phyloP scores from a whole-genome alignment of 2,113 vertebrate species.

The Eptesicus fuscus region DNA sequence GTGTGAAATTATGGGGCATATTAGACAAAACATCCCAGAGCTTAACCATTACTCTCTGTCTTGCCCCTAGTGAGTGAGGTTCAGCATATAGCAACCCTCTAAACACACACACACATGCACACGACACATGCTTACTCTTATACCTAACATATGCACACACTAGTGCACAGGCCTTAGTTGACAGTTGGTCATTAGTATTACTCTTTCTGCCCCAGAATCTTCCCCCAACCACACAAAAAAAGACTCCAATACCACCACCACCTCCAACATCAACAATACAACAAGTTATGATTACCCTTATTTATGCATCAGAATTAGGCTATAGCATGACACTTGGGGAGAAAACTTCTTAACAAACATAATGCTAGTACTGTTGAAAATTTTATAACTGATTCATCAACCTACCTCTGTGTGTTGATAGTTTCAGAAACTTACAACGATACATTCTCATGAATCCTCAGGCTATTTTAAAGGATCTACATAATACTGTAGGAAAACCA shows the following conservation, averaged over 20 bases:
- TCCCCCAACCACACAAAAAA: not conserved
- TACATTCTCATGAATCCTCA: not conserved
- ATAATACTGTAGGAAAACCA: not conserved
- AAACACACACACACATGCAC: not conserved
- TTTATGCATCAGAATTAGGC: not conserved
- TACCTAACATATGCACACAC: not conserved
- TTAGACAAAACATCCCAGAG: no score
- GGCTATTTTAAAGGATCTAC: not conserved
- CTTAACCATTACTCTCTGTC: rapidly evolving
- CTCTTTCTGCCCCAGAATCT: not conserved
- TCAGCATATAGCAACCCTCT: not conserved
- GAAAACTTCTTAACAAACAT: not conserved
- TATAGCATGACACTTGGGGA: not conserved
- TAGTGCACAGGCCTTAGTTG: not conserved
- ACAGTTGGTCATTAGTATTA: not conserved
- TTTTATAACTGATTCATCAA: not conserved
- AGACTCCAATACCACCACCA: no score
- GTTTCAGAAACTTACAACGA: not conserved
- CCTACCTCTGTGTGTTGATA: not conserved
- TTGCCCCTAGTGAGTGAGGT: not conserved
- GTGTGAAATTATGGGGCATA: not conserved
- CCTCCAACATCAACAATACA: not conserved
- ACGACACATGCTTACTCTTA: not conserved
- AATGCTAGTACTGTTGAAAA: not conserved
- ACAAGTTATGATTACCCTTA: not conserved